Percentiles rank a stretch among this genome's conserved stretches.
Conservation (phyloP, 2,888 invertebrate species). For the Chouioia cunea region DNA sequence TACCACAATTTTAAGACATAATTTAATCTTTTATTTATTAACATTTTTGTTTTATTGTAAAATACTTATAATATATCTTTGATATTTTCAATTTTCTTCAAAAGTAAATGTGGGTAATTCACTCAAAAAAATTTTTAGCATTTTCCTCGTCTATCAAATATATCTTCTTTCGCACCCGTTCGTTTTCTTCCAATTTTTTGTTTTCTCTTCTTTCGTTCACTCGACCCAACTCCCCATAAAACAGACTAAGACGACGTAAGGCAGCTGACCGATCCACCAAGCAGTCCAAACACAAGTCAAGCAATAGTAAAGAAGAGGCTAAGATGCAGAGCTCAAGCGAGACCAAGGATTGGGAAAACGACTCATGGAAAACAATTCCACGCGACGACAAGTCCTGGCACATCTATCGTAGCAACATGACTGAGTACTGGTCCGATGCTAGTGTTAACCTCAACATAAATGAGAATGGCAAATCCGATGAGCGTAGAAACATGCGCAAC, state of each 20-base stretch:
- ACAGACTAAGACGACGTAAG: slow-evolving; percentile 65
- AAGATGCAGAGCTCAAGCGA: slow-evolving; percentile 35
- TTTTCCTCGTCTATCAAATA: slow-evolving; percentile 1
- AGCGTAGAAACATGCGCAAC: slow-evolving; percentile 39
- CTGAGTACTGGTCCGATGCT: slow-evolving; percentile 65
- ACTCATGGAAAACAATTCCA: slow-evolving; percentile 66
- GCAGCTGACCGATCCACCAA: slow-evolving; percentile 57
- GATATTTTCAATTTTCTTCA: slow-evolving; percentile 1
- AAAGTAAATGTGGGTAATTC: neutral
- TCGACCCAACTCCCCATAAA: slow-evolving; percentile 57
- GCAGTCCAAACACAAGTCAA: slow-evolving; percentile 56
- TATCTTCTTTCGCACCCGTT: slow-evolving; percentile 37
- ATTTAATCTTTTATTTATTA: neutral
- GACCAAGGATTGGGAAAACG: slow-evolving; percentile 64
- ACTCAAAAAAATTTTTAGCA: slow-evolving; percentile 40
- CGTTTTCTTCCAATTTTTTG: slow-evolving; percentile 43
- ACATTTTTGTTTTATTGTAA: neutral
- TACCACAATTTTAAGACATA: neutral
- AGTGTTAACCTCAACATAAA: slow-evolving; percentile 45
- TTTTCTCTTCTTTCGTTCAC: slow-evolving; percentile 61
- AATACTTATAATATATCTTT: neutral
- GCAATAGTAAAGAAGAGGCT: slow-evolving; percentile 25
- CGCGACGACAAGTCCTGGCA: slow-evolving; percentile 68
- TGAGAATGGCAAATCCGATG: slow-evolving; percentile 49
- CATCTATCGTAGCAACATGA: slow-evolving; percentile 65